Percentiles rank a stretch among this genome's conserved stretches.
phyloP scores from a whole-genome alignment of 1,140 invertebrate species.

The Caerostris darwini region DNA sequence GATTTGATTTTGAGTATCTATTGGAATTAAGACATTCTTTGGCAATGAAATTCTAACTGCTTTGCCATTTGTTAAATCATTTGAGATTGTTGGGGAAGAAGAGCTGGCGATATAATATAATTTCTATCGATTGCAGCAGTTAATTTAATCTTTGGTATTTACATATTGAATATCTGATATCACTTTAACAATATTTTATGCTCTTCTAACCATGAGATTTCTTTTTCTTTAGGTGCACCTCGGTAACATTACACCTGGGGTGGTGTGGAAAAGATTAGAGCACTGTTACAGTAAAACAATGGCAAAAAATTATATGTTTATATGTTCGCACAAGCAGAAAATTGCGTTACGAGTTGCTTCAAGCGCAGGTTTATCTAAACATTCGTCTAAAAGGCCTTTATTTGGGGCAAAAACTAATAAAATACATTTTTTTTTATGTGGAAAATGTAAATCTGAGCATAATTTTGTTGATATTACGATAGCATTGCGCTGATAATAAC shows the following conservation, averaged over 20 bases:
- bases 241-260: neutral
- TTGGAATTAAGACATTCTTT: neutral
- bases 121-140: neutral
- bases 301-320: no score
- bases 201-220: neutral
- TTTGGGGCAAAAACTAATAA: no score
- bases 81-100: neutral
- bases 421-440: no score
- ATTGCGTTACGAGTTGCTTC: no score
- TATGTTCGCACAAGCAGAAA: no score
- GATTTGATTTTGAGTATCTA: conserved; percentile 39
- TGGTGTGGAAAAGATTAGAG: no score
- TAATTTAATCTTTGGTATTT: neutral
- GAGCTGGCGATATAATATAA: neutral
- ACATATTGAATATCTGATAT: neutral
- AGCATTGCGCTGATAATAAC: no score
- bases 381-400: no score
- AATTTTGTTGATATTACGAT: no score
- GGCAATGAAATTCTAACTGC: neutral
- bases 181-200: neutral
- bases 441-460: no score
- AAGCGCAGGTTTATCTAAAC: no score
- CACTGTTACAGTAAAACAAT: no score
- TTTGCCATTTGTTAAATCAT: conserved; percentile 8
- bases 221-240: neutral